Percentiles rank a stretch among this genome's conserved stretches.
Evolutionary conservation across 2,113 vertebrate species (phyloP).

Genomic region (Phodopus roborovskii): DNA sequence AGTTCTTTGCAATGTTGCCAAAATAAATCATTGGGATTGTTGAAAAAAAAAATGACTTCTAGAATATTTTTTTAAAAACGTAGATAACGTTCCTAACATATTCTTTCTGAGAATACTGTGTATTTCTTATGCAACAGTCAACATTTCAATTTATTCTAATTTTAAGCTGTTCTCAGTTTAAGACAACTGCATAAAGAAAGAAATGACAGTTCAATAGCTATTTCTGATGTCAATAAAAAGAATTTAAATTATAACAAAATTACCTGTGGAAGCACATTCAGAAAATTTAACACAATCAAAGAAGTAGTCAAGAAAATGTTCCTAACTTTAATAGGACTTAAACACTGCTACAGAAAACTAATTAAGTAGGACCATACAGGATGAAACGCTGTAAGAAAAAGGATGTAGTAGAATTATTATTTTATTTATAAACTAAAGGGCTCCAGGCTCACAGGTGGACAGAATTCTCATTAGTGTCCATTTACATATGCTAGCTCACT

Average conservation of each 20-base stretch:
- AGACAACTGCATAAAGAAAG: slow-evolving; percentile 29
- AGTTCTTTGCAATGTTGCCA: background rate
- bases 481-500: background rate
- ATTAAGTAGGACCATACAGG: background rate
- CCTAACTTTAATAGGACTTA: background rate
- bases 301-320: background rate
- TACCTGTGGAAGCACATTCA: background rate
- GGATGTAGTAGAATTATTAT: background rate
- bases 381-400: background rate
- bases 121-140: background rate
- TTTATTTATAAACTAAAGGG: background rate
- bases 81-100: background rate
- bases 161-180: background rate
- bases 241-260: slow-evolving; percentile 9
- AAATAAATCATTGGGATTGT: background rate
- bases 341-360: background rate
- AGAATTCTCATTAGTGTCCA: background rate
- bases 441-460: background rate
- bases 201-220: slow-evolving; percentile 27
- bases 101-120: background rate
- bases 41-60: slow-evolving; percentile 25
- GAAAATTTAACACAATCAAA: background rate
- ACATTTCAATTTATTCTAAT: slow-evolving; percentile 38
- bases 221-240: background rate
- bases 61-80: slow-evolving; percentile 27